Evolutionary conservation across 2,113 vertebrate species (phyloP).

Genomic region (Euleptes europaea): DNA sequence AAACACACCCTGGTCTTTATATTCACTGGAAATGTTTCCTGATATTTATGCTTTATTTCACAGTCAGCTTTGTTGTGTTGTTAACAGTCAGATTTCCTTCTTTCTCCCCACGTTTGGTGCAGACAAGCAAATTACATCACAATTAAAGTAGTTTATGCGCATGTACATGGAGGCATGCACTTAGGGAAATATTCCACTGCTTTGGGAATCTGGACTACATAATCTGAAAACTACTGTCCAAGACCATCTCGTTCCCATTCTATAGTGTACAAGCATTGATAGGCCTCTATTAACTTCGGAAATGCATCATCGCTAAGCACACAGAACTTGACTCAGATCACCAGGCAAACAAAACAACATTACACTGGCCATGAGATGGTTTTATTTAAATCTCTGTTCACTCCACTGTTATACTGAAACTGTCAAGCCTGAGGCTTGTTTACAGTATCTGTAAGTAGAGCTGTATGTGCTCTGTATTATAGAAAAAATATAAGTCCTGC

Average conservation of each 20-base stretch:
- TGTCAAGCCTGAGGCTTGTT: neutral
- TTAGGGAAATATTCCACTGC: neutral
- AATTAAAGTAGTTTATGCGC: neutral
- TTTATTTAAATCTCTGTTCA: neutral
- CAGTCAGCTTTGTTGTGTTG: too few relatives aligned
- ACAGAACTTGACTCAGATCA: too few relatives aligned
- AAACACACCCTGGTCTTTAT: neutral
- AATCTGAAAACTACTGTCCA: neutral
- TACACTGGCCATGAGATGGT: neutral
- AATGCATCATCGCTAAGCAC: neutral
- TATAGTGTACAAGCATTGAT: neutral
- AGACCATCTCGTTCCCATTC: neutral
- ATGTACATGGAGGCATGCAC: neutral
- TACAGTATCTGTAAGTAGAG: neutral
- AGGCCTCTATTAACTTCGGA: neutral
- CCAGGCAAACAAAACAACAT: too few relatives aligned
- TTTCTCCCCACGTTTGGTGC: neutral
- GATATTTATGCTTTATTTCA: slow-evolving; percentile 2
- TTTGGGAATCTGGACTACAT: neutral
- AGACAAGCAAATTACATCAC: neutral
- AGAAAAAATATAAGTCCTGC: neutral
- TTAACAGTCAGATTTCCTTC: neutral
- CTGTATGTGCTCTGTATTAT: neutral
- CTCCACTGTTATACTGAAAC: neutral
- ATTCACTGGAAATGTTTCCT: neutral